phyloP scores from a whole-genome alignment of 2,113 vertebrate genomes.

The Leuciscus idus region DNA sequence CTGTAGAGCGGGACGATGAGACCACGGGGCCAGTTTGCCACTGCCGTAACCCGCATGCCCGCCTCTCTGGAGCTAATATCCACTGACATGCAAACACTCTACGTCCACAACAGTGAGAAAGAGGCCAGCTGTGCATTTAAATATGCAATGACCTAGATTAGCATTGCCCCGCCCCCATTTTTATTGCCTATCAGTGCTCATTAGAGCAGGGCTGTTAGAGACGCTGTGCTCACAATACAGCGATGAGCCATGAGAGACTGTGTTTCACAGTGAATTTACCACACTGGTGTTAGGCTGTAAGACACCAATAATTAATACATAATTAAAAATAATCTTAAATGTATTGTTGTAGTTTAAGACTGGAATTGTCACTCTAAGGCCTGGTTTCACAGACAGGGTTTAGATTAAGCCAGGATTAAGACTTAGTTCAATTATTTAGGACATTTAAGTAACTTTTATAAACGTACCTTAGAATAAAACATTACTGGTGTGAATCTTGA shows the following conservation, averaged over 20 bases:
- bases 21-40: slow-evolving; percentile 56
- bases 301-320: background rate
- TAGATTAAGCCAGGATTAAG: too few species aligned
- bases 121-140: slow-evolving; percentile 87
- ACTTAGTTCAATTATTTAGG: too few species aligned
- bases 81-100: slow-evolving; percentile 77
- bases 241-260: background rate
- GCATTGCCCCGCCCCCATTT: slow-evolving; percentile 70
- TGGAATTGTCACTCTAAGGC: background rate
- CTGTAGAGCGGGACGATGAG: background rate
- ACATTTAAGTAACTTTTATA: too few species aligned
- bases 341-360: background rate
- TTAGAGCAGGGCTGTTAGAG: slow-evolving; percentile 73
- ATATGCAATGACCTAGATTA: slow-evolving; percentile 92
- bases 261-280: background rate
- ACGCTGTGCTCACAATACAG: slow-evolving; percentile 34
- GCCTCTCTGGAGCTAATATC: slow-evolving; percentile 71
- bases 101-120: slow-evolving; percentile 76
- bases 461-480: too few species aligned
- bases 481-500: too few species aligned
- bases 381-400: too few species aligned
- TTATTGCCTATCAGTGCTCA: slow-evolving; percentile 78
- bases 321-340: background rate
- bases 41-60: slow-evolving; percentile 57
- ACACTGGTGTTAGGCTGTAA: background rate